Percentiles rank a stretch among this genome's conserved stretches.
phyloP scores from a whole-genome alignment of 2,888 invertebrate species.

The Nomada ferruginata region DNA sequence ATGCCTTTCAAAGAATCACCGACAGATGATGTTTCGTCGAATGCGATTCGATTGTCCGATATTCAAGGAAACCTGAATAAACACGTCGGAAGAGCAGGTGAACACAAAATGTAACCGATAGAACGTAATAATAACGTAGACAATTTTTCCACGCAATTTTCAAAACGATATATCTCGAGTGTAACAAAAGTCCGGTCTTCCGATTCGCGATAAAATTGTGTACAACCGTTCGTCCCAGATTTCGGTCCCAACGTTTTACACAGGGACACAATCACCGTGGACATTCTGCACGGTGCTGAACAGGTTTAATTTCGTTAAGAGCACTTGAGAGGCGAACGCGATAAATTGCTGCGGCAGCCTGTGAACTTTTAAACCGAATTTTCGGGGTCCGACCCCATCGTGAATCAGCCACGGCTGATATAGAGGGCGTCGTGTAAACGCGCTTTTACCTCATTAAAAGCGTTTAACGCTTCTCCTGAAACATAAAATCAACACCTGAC shows the following conservation, averaged over 20 bases:
- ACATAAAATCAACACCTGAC: background rate
- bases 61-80: background rate
- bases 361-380: conserved; percentile 65
- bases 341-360: conserved; percentile 66
- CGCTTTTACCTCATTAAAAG: conserved; percentile 30
- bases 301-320: conserved; percentile 74
- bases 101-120: background rate
- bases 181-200: background rate
- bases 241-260: conserved; percentile 32
- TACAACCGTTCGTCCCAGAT: conserved; percentile 37
- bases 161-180: background rate
- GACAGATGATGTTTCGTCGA: conserved; percentile 28
- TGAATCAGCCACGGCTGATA: conserved; percentile 52
- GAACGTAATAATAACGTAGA: background rate
- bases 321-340: conserved; percentile 64
- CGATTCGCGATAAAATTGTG: conserved; percentile 5
- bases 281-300: conserved; percentile 41
- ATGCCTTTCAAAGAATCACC: conserved; percentile 28
- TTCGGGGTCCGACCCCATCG: conserved; percentile 56
- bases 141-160: background rate
- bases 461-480: background rate
- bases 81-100: background rate
- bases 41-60: background rate
- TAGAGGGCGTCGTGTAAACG: conserved; percentile 50
- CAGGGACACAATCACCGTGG: conserved; percentile 33